These are phyloP conservation scores for Cartodere bifasciata DNA, from an alignment of 2,888 invertebrate genomes.

Conservation along the genomic window DNA sequence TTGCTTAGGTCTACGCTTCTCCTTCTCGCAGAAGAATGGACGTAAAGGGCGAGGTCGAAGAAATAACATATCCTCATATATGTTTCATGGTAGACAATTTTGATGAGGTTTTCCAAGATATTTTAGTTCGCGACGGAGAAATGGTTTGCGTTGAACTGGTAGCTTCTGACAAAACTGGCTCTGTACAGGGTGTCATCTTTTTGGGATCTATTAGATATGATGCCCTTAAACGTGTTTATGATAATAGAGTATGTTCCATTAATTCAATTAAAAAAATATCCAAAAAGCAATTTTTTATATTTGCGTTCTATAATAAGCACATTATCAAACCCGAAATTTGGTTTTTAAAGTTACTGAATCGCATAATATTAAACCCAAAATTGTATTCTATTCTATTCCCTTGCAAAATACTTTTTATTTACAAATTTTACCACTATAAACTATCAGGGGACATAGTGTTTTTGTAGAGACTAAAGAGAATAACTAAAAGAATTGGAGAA, in stretches of 20 bases:
- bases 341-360: too few species aligned
- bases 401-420: too few species aligned
- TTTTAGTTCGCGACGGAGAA: conserved; percentile 93
- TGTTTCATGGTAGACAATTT: conserved; percentile 99
- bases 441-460: too few species aligned
- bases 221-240: conserved; percentile 92
- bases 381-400: too few species aligned
- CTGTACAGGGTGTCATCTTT: conserved; percentile 88
- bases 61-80: conserved; percentile 97
- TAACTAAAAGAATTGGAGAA: too few species aligned
- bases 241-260: conserved; percentile 66
- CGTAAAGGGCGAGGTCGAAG: conserved; percentile 94
- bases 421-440: too few species aligned
- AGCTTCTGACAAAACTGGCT: conserved; percentile 76
- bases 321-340: too few species aligned
- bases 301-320: too few species aligned
- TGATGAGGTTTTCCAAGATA: conserved; percentile 97
- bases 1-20: conserved; percentile 75
- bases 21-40: conserved; percentile 96
- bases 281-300: too few species aligned
- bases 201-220: conserved; percentile 96
- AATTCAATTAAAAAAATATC: neutral
- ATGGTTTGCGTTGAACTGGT: conserved; percentile 98
- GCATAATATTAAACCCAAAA: too few species aligned
- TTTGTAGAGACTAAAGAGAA: too few species aligned